These are phyloP conservation scores for Propithecus coquereli DNA, from an alignment of 2,113 vertebrate genomes.

Conservation along the genomic window DNA sequence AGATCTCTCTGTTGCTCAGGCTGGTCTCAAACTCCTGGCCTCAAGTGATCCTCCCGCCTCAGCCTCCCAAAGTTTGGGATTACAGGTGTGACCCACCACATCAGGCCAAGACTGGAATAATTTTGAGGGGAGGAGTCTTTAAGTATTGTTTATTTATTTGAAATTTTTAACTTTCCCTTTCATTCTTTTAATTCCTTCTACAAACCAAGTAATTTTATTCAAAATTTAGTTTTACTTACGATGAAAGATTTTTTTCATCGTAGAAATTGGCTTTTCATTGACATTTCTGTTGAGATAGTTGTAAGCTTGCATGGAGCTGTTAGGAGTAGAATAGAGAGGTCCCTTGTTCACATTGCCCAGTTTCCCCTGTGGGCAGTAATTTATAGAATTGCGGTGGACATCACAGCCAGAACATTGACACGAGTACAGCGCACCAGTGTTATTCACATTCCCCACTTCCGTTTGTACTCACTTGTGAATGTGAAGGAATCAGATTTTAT, in stretches of 20 bases:
- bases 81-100: too few species aligned
- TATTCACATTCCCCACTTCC: neutral
- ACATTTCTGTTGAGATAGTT: neutral
- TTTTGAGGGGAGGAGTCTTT: neutral
- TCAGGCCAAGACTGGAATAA: neutral
- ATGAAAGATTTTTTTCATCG: neutral
- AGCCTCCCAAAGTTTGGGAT: too few species aligned
- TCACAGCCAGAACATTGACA: neutral
- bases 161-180: neutral
- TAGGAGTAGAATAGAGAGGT: neutral
- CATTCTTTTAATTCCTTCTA: neutral
- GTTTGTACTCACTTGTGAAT: neutral
- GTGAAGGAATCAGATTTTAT: neutral
- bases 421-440: rapidly evolving
- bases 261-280: neutral
- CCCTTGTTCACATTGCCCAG: neutral
- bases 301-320: neutral
- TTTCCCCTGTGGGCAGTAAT: rapidly evolving
- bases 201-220: neutral
- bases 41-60: too few species aligned
- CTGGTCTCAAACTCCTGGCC: too few species aligned
- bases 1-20: too few species aligned
- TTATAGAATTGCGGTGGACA: rapidly evolving
- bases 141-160: neutral
- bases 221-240: neutral